These are phyloP conservation scores for Spheniscus mendiculus DNA, from an alignment of 2,113 vertebrate species.

Conservation along the genomic window DNA sequence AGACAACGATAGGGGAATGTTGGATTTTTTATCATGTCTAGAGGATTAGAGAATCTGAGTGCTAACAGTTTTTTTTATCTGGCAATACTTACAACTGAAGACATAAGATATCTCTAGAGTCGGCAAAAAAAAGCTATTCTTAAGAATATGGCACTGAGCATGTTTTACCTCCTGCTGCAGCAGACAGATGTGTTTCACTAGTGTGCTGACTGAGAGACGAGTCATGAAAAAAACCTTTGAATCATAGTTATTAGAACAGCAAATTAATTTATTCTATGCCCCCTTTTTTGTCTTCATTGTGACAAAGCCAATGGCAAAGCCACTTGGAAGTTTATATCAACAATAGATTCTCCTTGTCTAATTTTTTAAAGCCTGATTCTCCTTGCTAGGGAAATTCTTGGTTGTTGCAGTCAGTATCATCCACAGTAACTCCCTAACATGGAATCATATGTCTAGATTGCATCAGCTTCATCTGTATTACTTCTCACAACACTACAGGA, in stretches of 20 bases:
- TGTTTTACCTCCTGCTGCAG: background rate
- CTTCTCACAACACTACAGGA: background rate
- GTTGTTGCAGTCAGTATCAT: background rate
- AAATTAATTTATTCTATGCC: background rate
- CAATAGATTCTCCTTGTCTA: background rate
- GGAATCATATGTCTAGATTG: background rate
- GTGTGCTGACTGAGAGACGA: background rate
- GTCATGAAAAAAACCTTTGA: background rate
- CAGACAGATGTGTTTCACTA: background rate
- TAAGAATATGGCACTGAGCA: background rate
- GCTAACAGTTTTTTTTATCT: background rate
- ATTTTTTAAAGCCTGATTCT: background rate
- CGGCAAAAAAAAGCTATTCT: background rate
- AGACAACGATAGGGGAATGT: background rate
- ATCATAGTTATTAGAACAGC: background rate
- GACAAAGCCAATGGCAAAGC: background rate
- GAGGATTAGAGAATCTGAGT: conserved; percentile 9
- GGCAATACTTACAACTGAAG: background rate
- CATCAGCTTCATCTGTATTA: background rate
- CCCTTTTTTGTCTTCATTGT: background rate
- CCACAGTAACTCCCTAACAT: background rate
- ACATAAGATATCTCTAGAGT: background rate
- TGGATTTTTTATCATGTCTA: background rate
- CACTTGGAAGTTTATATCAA: background rate
- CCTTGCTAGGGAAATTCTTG: background rate